Base-by-base conservation (phyloP, 2,797 vertebrate species). In the Serranus cabrilla region DNA sequence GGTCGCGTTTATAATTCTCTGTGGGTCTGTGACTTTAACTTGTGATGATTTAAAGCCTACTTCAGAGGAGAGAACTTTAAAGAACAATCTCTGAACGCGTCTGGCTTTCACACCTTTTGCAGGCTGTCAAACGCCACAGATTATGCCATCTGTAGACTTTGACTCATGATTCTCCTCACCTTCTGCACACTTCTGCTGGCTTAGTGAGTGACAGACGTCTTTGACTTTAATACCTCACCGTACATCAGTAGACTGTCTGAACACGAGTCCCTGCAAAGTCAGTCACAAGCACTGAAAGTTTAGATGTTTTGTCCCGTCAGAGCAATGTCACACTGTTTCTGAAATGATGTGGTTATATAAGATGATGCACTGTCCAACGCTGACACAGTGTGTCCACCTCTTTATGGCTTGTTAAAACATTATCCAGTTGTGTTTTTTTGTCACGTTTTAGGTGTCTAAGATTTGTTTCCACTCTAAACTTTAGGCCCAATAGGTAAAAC, bases 81-180 rank as follows among this genome's bases (percentile, higher is more conserved):
- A 47, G 13, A 12, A 43, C 23, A 17, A 57, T 18, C 42, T 39
- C 18, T 27, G 49, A 61, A 18, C 5, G n/a, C 31, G 47, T 37
- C 52, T 20, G 39, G 8, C 49, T 16, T 62, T 63, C 50, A 72
- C 27, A 39, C 50, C 43, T 52, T 52, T 51, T 37, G 12, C 7
- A 23, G 55, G 40, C 50, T 49, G 20, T 56, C 70, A 47, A 11
- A 47, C 40, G 2, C 54, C 52, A 57, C 14, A 9, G 62, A 56
- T 56, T 9, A 47, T 46, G 17, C 40, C 18, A 17, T 40, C 37
- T 42, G 34, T 8, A 31, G 46, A 65, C 59, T 16, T 13, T 65
- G 61, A 74, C 55, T 66, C 25, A 37, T 49, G 5, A 23, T 43
- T 47, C 52, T 54, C 12, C 50, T 56, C 50, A 31, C 49, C 49